A percentile compares a stretch with the other conserved stretches of the same genome.
Evolutionary conservation across 1,140 invertebrate species (phyloP).

Genomic region (Drosophila murphyi): DNA sequence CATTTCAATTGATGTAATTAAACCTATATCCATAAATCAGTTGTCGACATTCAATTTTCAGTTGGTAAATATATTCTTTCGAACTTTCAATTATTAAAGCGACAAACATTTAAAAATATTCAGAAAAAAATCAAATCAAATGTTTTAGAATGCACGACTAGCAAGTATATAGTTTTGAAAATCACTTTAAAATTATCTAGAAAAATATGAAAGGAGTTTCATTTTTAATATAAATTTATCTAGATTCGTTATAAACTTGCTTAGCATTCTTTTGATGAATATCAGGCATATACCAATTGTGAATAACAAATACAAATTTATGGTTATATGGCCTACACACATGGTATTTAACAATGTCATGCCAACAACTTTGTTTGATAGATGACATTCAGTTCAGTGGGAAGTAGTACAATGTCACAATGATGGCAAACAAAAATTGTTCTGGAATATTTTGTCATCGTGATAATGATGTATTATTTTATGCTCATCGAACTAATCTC

Average conservation of each 20-base stretch:
- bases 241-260: too few species aligned
- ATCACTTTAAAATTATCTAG: too few species aligned
- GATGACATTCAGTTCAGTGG: background rate
- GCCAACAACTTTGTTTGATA: background rate
- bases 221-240: too few species aligned
- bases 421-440: slow-evolving; percentile 7
- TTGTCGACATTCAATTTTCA: background rate
- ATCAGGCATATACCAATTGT: slow-evolving; percentile 18
- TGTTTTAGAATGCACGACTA: background rate
- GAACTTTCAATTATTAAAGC: background rate
- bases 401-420: background rate
- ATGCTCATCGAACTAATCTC: background rate
- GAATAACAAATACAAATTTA: slow-evolving; percentile 46
- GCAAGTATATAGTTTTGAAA: too few species aligned
- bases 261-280: background rate
- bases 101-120: background rate
- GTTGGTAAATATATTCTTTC: slow-evolving; percentile 9
- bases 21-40: slow-evolving; percentile 32
- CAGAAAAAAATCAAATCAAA: background rate
- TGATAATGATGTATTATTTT: background rate
- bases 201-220: too few species aligned
- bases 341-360: slow-evolving; percentile 39
- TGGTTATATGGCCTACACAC: slow-evolving; percentile 38
- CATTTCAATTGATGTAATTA: slow-evolving; percentile 35
- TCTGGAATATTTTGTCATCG: slow-evolving; percentile 1